A percentile compares a stretch with the other conserved stretches of the same genome.
These are phyloP conservation scores for Pseudeuparius sepicola DNA, from an alignment of 2,888 invertebrate genomes.

Conservation along the genomic window DNA sequence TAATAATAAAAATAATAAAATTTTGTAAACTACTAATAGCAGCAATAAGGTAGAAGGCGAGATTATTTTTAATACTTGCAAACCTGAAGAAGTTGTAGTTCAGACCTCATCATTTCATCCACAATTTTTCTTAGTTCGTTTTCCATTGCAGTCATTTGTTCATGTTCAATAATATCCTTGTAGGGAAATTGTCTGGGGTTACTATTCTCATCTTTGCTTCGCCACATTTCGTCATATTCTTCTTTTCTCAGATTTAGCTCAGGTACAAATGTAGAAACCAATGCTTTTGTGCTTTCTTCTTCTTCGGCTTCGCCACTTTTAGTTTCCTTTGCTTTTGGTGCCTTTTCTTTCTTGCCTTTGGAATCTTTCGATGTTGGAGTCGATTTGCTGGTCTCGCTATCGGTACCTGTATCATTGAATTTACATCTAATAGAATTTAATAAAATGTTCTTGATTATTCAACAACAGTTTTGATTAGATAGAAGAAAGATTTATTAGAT, in stretches of 20 bases:
- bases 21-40: too few species aligned
- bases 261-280: slow-evolving; percentile 60
- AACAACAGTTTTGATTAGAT: too few species aligned
- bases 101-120: slow-evolving; percentile 66
- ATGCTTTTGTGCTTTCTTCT: slow-evolving; percentile 56
- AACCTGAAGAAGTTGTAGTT: slow-evolving; percentile 55
- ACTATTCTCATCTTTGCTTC: slow-evolving; percentile 61
- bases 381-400: slow-evolving; percentile 70
- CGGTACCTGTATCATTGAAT: too few species aligned
- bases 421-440: too few species aligned
- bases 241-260: slow-evolving; percentile 62
- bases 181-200: slow-evolving; percentile 71
- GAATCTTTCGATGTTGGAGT: slow-evolving; percentile 72
- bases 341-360: slow-evolving; percentile 66
- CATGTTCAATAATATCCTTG: slow-evolving; percentile 71
- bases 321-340: slow-evolving; percentile 48
- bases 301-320: slow-evolving; percentile 47
- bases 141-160: slow-evolving; percentile 75
- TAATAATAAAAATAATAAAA: too few species aligned
- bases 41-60: too few species aligned
- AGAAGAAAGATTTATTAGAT: too few species aligned
- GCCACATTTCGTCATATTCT: slow-evolving; percentile 78
- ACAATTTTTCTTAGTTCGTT: slow-evolving; percentile 71
- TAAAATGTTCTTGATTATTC: too few species aligned
- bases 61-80: slow-evolving; percentile 3